phyloP scores from a whole-genome alignment of 2,888 invertebrate genomes.

The Liposcelis brunnea region DNA sequence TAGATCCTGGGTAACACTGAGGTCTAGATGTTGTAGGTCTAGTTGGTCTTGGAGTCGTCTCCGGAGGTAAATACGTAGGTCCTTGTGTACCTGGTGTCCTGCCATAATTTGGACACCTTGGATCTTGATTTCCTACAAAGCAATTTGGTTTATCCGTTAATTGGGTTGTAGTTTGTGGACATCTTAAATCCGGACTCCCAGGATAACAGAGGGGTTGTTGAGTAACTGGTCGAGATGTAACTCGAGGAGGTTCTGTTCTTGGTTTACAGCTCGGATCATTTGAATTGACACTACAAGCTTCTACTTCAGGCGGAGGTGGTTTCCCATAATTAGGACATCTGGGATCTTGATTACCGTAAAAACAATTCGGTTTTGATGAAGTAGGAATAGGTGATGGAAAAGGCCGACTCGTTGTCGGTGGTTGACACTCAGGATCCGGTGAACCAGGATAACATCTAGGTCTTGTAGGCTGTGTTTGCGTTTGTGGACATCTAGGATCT shows the following conservation, averaged over 20 bases:
- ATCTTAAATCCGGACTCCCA: constrained; percentile 23
- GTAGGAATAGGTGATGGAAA: constrained; percentile 16
- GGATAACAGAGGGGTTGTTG: constrained; percentile 23
- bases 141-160: constrained; percentile 13
- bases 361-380: constrained; percentile 12
- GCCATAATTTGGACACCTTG: constrained; percentile 14
- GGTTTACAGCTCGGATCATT: constrained; percentile 17
- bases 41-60: constrained; percentile 11
- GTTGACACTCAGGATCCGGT: constrained; percentile 18
- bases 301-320: constrained; percentile 15
- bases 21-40: constrained; percentile 13
- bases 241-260: constrained; percentile 14
- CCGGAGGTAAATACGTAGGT: constrained; percentile 14
- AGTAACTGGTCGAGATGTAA: constrained; percentile 14
- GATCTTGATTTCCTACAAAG: constrained; percentile 14
- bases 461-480: constrained; percentile 10
- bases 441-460: constrained; percentile 20
- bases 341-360: constrained; percentile 14
- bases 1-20: constrained; percentile 19
- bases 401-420: constrained; percentile 13
- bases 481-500: constrained; percentile 20
- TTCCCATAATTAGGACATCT: constrained; percentile 14
- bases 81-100: constrained; percentile 10
- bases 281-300: constrained; percentile 20
- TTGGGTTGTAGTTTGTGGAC: constrained; percentile 19